phyloP scores from a whole-genome alignment of 2,888 invertebrate species.

The Ophion slaviceki region DNA sequence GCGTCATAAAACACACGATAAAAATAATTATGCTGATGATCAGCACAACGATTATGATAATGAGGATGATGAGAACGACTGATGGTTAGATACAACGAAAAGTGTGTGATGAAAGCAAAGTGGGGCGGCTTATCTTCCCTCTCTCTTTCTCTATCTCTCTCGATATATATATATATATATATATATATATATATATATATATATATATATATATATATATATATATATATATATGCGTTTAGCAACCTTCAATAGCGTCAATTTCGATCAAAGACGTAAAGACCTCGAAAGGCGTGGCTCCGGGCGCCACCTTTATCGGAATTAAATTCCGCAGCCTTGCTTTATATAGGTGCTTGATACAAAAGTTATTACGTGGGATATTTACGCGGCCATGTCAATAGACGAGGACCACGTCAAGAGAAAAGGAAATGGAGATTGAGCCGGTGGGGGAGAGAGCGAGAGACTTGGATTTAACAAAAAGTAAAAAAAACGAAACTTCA shows the following conservation, averaged over 20 bases:
- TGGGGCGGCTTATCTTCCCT: too few species aligned
- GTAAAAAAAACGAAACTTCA: conserved; percentile 2
- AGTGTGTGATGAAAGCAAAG: too few species aligned
- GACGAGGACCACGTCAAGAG: conserved; percentile 28
- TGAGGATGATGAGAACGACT: too few species aligned
- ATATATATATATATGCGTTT: not conserved
- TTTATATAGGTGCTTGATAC: not conserved
- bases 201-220: too few species aligned
- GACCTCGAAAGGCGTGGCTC: not conserved
- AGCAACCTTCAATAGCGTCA: not conserved
- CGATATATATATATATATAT: too few species aligned
- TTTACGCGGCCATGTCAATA: not conserved
- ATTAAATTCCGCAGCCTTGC: conserved; percentile 2
- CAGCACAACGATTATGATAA: too few species aligned
- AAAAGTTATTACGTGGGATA: not conserved
- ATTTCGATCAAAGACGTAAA: not conserved
- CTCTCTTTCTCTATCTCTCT: too few species aligned
- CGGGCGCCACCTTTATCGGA: not conserved
- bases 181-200: too few species aligned
- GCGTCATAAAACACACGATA: too few species aligned
- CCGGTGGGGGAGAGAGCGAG: not conserved
- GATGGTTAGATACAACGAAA: too few species aligned
- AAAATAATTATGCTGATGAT: too few species aligned
- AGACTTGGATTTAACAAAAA: not conserved
- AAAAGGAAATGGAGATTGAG: conserved; percentile 17